A percentile compares a stretch with the other conserved stretches of the same genome.
Evolutionary conservation across 2,113 vertebrate species (phyloP).

Genomic region (Tympanuchus pallidicinctus): DNA sequence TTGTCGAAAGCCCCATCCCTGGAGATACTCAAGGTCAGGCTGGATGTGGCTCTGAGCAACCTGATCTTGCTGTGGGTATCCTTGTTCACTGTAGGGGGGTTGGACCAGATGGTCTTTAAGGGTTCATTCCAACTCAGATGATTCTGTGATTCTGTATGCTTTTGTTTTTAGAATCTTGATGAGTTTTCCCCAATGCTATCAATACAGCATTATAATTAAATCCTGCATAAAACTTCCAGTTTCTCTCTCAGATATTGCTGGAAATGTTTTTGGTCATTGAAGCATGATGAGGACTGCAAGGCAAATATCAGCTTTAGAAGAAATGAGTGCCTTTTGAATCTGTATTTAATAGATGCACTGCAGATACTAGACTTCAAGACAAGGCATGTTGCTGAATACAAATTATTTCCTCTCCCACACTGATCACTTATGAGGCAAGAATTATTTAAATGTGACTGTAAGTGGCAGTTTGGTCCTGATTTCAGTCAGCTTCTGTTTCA

Average conservation of each 20-base stretch:
- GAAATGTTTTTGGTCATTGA: neutral
- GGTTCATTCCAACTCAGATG: too few species aligned
- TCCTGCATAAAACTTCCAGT: neutral
- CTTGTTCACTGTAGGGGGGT: too few species aligned
- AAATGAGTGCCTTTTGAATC: slow-evolving; percentile 9
- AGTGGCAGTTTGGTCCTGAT: neutral
- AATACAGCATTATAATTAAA: neutral
- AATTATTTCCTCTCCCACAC: neutral
- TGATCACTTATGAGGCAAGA: neutral
- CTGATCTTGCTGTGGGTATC: too few species aligned
- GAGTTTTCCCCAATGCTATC: neutral
- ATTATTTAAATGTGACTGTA: neutral
- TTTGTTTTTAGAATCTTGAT: neutral
- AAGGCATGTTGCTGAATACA: neutral
- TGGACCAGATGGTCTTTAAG: too few species aligned
- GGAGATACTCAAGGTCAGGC: too few species aligned
- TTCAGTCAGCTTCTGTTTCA: neutral
- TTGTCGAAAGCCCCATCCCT: too few species aligned
- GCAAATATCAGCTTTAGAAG: slow-evolving; percentile 2
- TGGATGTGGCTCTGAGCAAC: too few species aligned
- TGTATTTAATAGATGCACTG: neutral
- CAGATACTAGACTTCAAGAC: neutral
- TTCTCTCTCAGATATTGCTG: neutral
- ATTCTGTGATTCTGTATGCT: neutral
- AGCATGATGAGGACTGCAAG: neutral